Conservation (phyloP, 2,888 invertebrate genomes). For the Oithona nana region DNA sequence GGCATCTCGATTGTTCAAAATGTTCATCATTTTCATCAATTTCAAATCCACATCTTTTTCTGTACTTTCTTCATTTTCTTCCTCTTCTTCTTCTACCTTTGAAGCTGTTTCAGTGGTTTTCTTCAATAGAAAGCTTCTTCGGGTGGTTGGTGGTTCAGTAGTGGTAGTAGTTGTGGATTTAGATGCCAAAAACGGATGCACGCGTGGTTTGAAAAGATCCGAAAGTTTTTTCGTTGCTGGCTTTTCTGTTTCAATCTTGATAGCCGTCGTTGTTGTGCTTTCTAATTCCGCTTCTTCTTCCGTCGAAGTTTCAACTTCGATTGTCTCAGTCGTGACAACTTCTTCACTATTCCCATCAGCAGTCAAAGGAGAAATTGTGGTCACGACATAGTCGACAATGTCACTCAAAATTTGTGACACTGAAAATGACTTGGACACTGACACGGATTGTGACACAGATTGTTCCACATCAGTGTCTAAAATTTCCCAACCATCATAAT, state of each 20-base stretch:
- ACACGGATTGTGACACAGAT: background rate
- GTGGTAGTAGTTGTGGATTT: background rate
- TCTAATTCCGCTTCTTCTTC: background rate
- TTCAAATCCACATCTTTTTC: background rate
- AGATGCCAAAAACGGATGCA: background rate
- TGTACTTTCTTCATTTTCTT: background rate
- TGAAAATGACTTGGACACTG: background rate
- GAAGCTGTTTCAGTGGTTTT: background rate
- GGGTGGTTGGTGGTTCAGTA: background rate
- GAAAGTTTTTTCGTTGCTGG: background rate
- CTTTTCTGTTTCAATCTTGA: background rate
- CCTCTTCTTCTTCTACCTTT: background rate
- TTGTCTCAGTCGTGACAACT: background rate
- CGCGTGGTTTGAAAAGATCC: background rate
- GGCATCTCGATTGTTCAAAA: background rate
- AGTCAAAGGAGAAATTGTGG: background rate
- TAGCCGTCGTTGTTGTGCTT: background rate
- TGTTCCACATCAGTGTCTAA: background rate
- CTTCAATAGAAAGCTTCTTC: background rate
- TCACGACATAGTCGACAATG: background rate
- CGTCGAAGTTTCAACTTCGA: background rate
- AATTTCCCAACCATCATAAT: background rate
- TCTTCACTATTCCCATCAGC: background rate
- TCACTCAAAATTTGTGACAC: background rate
- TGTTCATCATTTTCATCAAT: background rate